Base-by-base conservation (phyloP, 2,797 vertebrate species). In the Epinephelus malabaricus region DNA sequence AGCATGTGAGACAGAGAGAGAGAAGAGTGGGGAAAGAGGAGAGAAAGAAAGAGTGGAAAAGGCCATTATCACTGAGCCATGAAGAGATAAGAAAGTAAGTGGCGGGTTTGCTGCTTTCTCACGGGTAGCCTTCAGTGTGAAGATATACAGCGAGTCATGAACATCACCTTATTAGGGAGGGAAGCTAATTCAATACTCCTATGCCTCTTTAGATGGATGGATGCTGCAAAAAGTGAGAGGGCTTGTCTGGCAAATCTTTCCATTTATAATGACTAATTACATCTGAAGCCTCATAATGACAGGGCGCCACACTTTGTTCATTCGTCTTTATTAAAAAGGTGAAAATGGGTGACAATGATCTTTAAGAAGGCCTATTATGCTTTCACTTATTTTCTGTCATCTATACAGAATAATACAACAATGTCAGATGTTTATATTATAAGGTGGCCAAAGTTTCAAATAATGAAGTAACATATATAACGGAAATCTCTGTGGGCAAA, bases 91-190 rank as follows among this genome's bases (percentile, higher is more conserved):
- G 79, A 75, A 60, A 56, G 30, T 49, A 73, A 74, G 68, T 55
- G 73, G 51, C 30, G 34, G 58, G 27, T 75, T 69, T 71, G 83
- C 34, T 47, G 38, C 75, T 79, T 90, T 91, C 88, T 88, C 88
- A 87, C 56, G 60, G 55, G 30, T 1, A 75, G 69, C 64, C 64
- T 53, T 76, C 40, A 83, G 82, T 18, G 80, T 63, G 73, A 68
- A 69, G 38, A 79, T 46, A 56, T 62, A 67, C 77, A 62, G 65
- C 71, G 18, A 64, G 72, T 66, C 58, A 9, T 70, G 79, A 81
- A 69, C 79, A 85, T 85, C 85, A 69, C 83, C 85, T 89, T 87
- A 90, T 91, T 85, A 84, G 87, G 78, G 25, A 78, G 81, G 49
- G 56, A 70, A 62, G 55, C 73, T 68, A 38, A 78, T 75, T 63